Conservation (phyloP, 2,797 vertebrate species). For the Psittacula echo region DNA sequence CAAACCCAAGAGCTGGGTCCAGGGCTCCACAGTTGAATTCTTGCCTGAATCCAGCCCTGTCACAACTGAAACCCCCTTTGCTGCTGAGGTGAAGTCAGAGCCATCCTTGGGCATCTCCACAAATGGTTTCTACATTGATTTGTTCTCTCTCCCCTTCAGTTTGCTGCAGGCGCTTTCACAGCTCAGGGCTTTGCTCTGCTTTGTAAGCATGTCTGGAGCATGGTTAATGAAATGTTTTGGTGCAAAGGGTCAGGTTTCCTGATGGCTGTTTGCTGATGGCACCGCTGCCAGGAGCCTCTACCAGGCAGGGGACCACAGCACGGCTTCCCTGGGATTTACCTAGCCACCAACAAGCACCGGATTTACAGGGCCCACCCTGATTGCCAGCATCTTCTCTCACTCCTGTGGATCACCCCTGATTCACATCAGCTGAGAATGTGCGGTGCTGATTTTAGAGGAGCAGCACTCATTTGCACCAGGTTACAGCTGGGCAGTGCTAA, state of each 20-base stretch:
- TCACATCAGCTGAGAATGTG: background rate
- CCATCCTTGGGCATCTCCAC: background rate
- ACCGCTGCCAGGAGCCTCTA: background rate
- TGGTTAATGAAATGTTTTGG: conserved; percentile 42
- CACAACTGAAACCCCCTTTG: background rate
- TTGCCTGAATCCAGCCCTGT: accelerated
- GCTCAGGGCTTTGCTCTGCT: background rate
- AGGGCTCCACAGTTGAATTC: accelerated
- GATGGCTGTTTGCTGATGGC: background rate
- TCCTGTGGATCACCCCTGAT: background rate
- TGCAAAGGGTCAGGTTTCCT: conserved; percentile 4
- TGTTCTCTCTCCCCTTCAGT: background rate
- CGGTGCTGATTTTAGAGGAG: background rate
- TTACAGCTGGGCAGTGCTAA: background rate
- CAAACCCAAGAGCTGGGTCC: background rate
- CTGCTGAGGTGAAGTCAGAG: background rate
- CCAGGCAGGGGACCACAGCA: background rate
- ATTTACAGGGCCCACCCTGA: background rate
- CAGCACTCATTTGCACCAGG: accelerated
- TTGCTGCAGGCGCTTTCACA: background rate
- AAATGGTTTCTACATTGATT: background rate
- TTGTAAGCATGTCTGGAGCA: background rate
- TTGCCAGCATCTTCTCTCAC: accelerated
- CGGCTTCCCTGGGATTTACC: background rate
- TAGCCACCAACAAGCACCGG: background rate